These are phyloP conservation scores for Natator depressus DNA, from an alignment of 2,113 vertebrate species.

Conservation along the genomic window DNA sequence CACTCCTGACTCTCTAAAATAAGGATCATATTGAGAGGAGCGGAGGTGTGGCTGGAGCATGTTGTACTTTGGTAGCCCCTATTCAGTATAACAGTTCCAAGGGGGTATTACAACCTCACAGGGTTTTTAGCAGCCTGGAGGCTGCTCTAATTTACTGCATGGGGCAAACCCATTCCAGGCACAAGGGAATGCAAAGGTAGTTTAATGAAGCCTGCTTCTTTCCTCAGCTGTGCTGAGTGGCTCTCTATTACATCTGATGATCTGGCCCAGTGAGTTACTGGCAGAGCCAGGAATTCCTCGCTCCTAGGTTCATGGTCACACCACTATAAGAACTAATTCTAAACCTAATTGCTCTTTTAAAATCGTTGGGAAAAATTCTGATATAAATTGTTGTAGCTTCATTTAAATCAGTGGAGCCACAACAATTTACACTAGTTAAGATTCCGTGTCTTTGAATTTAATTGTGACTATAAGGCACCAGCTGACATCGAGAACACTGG, in stretches of 20 bases:
- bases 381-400: background rate
- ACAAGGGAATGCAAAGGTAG: background rate
- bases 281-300: background rate
- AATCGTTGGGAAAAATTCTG: background rate
- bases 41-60: background rate
- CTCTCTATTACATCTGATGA: background rate
- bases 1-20: background rate
- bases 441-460: conserved; percentile 2
- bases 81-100: background rate
- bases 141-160: background rate
- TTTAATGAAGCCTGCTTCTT: background rate
- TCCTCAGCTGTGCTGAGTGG: background rate
- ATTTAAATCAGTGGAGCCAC: background rate
- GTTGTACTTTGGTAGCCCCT: background rate
- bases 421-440: background rate
- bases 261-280: background rate
- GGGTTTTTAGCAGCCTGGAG: background rate
- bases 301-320: background rate
- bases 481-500: background rate
- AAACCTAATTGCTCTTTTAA: background rate
- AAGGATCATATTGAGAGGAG: background rate
- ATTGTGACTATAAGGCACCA: background rate
- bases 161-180: background rate
- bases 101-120: background rate
- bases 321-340: background rate